Evolutionary conservation across 2,888 invertebrate genomes (phyloP).

Genomic region (Therioaphis trifolii): DNA sequence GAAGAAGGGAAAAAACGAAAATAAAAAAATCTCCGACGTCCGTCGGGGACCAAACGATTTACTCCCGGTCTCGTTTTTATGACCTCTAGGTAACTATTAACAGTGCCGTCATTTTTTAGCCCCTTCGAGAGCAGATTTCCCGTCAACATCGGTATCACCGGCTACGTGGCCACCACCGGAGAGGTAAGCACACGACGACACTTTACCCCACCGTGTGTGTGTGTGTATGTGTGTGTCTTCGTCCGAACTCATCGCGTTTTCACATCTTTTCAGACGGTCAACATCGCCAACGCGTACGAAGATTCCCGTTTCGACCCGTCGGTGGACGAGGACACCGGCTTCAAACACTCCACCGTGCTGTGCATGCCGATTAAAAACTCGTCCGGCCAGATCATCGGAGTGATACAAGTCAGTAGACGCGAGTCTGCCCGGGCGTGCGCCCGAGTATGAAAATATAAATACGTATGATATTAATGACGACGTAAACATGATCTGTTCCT

Average conservation of each 20-base stretch:
- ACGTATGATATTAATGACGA: slow-evolving; percentile 48
- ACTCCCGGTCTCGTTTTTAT: slow-evolving; percentile 37
- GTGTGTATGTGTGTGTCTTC: neutral
- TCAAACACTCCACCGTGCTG: slow-evolving; percentile 88
- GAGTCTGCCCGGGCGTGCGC: too few species aligned
- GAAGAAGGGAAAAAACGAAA: too few species aligned
- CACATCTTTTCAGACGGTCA: slow-evolving; percentile 81
- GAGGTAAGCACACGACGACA: slow-evolving; percentile 85
- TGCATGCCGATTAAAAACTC: slow-evolving; percentile 98
- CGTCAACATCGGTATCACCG: slow-evolving; percentile 94
- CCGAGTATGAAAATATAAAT: too few species aligned
- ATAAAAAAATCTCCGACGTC: slow-evolving; percentile 12
- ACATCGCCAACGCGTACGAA: slow-evolving; percentile 88
- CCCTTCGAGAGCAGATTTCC: slow-evolving; percentile 94
- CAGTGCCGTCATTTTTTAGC: slow-evolving; percentile 70
- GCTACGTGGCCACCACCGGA: slow-evolving; percentile 93
- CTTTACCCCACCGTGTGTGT: too few species aligned
- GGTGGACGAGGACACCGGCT: slow-evolving; percentile 83
- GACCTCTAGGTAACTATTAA: slow-evolving; percentile 54
- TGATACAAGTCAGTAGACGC: slow-evolving; percentile 79
- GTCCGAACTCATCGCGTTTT: slow-evolving; percentile 51
- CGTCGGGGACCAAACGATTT: slow-evolving; percentile 40
- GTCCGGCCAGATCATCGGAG: slow-evolving; percentile 89
- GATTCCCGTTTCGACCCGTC: slow-evolving; percentile 89
- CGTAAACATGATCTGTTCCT: too few species aligned